These are phyloP conservation scores for Rhizomys pruinosus DNA, from an alignment of 2,113 vertebrate species.

Conservation along the genomic window DNA sequence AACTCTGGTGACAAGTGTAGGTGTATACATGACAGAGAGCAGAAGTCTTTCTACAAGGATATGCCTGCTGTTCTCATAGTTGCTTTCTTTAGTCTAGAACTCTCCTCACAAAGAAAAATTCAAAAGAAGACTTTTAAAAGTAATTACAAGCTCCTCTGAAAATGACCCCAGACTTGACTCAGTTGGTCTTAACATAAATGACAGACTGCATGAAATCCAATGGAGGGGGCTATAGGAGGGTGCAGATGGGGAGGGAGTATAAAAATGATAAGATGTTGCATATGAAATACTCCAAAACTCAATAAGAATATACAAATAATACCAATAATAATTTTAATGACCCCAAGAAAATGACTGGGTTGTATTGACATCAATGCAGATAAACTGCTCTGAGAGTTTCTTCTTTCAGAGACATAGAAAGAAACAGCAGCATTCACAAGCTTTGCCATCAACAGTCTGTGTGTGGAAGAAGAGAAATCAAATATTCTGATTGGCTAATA, in stretches of 20 bases:
- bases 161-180: too few species aligned
- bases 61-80: neutral
- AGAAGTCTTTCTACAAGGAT: neutral
- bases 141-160: constrained; percentile 8
- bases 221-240: too few species aligned
- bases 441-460: constrained; percentile 42
- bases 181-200: too few species aligned
- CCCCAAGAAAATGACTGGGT: neutral
- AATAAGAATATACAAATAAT: too few species aligned
- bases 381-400: neutral
- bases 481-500: constrained; percentile 81
- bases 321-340: neutral
- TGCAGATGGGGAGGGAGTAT: too few species aligned
- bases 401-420: constrained; percentile 54
- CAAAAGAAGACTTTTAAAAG: neutral
- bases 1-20: neutral
- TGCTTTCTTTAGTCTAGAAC: neutral
- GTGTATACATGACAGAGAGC: neutral
- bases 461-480: constrained; percentile 64
- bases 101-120: constrained; percentile 31
- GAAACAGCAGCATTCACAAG: constrained; percentile 10
- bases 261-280: too few species aligned
- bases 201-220: too few species aligned
- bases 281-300: too few species aligned
- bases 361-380: neutral